Evolutionary conservation across 2,888 invertebrate species (phyloP).

Genomic region (Aphodius granarius): DNA sequence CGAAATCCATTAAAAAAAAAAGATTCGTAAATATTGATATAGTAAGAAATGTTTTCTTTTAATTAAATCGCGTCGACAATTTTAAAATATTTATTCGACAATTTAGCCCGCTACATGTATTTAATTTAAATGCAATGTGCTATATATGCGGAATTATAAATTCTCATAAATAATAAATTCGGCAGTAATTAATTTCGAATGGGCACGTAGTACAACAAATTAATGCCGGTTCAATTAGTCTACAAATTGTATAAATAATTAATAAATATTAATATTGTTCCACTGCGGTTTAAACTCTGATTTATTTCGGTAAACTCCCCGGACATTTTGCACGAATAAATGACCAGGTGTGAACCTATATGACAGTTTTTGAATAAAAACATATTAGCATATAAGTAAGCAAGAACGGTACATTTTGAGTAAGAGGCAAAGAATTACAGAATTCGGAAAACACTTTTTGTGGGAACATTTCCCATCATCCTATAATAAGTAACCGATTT

Average conservation of each 20-base stretch:
- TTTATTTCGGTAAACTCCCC: neutral
- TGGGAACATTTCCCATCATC: no score
- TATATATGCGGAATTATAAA: neutral
- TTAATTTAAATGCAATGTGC: neutral
- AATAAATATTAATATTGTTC: neutral
- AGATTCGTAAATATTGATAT: no score
- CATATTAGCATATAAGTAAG: no score
- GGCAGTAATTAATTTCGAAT: neutral
- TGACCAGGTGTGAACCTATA: neutral
- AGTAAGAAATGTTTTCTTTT: no score
- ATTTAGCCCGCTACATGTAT: neutral
- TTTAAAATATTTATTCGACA: neutral
- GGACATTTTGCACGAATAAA: neutral
- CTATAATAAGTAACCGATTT: no score
- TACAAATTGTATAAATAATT: neutral
- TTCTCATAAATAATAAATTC: neutral
- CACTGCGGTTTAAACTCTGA: neutral
- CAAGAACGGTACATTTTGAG: no score
- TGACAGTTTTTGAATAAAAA: no score
- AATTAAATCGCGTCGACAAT: no score
- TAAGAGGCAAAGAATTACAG: no score
- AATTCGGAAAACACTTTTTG: no score
- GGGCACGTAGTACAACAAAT: neutral
- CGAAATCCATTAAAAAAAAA: no score
- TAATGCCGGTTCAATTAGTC: neutral